Base-by-base conservation (phyloP, 2,888 invertebrate species). In the Calliopum simillimum region DNA sequence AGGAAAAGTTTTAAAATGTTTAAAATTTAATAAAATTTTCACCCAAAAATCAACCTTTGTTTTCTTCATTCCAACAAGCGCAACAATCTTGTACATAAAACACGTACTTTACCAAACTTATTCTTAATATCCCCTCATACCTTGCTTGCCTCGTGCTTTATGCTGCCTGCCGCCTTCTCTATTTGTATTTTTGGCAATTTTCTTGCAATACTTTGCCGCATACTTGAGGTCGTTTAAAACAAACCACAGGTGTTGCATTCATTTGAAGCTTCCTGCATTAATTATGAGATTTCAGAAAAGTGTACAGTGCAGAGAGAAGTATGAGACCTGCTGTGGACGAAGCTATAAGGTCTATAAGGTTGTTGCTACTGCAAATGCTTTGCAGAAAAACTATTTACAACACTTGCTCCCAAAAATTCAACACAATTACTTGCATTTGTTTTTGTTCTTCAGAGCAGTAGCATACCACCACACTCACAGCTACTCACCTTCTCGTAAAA, bases 221-320 rank as follows among this genome's bases (percentile, higher is more conserved):
- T 75, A 76, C 76, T 78, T 78, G 84, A 79, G 84, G 85, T 85
- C 84, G 81, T 83, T 83, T 81, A 76, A 82, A 81, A 84, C 82
- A 79, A 85, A 85, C 84, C 85, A 77, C 85, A 85, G 86, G 85
- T 85, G 86, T 85, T 85, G 85, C 85, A 85, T 82, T 83, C 82
- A 82, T 84, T 84, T 79, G 80, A 76, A 84, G 85, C 85, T 84
- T 19, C 58, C 85, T 85, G 85, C 86, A 85, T 85, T 85, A 85
- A 85, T 85, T 85, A 85, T 85, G 83, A 84, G 80, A 80, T 84
- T 80, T 33, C 33, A 33, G 8, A n/a, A n/a, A n/a, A n/a, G n/a
- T n/a, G n/a, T n/a, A n/a, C n/a, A n/a, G n/a, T n/a, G n/a, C n/a
- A n/a, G n/a, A n/a, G n/a, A n/a, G 8, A 33, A 33, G 33, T 33